A percentile compares a stretch with the other conserved stretches of the same genome.
phyloP scores from a whole-genome alignment of 2,113 vertebrate species.

The Anoplopoma fimbria region DNA sequence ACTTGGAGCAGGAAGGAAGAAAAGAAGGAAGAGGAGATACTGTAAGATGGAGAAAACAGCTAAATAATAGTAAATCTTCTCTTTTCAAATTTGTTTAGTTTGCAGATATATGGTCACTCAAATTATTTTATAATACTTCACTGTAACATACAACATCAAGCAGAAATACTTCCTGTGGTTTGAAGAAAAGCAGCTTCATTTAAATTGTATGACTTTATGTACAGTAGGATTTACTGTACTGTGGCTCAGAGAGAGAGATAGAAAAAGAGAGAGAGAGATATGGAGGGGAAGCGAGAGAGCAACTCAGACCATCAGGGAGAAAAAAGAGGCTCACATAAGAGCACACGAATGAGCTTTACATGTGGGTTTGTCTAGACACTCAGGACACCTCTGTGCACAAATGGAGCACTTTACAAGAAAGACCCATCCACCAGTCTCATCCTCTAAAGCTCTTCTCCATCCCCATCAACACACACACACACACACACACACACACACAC shows the following conservation, averaged over 20 bases:
- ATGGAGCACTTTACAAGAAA: slow-evolving; percentile 65
- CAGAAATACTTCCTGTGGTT: slow-evolving; percentile 20
- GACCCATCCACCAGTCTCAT: slow-evolving; percentile 36
- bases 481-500: slow-evolving; percentile 31
- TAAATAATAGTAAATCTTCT: not conserved
- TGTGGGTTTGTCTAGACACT: slow-evolving; percentile 68
- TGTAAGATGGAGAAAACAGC: not conserved
- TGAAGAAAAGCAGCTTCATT: slow-evolving; percentile 53
- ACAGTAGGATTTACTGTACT: slow-evolving; percentile 60
- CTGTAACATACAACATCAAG: not conserved
- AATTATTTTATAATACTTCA: not conserved
- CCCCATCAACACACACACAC: not conserved
- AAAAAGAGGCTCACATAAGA: slow-evolving; percentile 44
- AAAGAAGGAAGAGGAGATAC: not conserved
- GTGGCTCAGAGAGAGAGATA: slow-evolving; percentile 13
- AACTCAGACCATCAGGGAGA: slow-evolving; percentile 6
- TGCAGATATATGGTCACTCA: not conserved
- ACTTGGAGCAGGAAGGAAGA: slow-evolving; percentile 7
- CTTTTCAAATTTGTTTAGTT: not conserved
- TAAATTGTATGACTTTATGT: slow-evolving; percentile 68
- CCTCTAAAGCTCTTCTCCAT: slow-evolving; percentile 31
- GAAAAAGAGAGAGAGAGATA: slow-evolving; percentile 9
- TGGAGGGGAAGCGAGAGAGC: slow-evolving; percentile 17
- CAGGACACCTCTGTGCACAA: slow-evolving; percentile 59
- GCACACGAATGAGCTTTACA: slow-evolving; percentile 43